Evolutionary conservation across 2,113 vertebrate genomes (phyloP).

Genomic region (Theristicus caerulescens): DNA sequence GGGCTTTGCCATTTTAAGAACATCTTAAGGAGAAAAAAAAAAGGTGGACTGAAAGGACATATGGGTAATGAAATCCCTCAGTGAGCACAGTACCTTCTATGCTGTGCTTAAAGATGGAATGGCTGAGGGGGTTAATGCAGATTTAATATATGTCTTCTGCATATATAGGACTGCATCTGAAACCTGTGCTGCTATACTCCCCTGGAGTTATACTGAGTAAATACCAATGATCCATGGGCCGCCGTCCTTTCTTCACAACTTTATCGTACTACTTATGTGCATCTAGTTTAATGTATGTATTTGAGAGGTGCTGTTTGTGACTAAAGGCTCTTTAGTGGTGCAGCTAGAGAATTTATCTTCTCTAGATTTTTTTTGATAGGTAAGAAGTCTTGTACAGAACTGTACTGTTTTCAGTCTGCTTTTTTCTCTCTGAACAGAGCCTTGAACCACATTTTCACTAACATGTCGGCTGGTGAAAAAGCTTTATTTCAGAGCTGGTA

Average conservation of each 20-base stretch:
- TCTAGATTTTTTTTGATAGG: not conserved
- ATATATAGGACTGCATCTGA: not conserved
- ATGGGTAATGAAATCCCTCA: not conserved
- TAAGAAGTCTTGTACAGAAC: accelerated
- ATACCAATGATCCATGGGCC: not conserved
- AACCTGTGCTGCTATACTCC: not conserved
- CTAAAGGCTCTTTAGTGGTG: not conserved
- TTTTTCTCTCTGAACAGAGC: not conserved
- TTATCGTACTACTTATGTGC: not conserved
- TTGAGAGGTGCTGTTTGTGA: not conserved
- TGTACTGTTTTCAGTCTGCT: not conserved
- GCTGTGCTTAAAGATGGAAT: not conserved
- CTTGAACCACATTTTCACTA: not conserved
- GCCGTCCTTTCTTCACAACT: not conserved
- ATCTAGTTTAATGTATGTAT: accelerated
- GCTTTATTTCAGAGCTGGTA: not conserved
- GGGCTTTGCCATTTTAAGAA: not conserved
- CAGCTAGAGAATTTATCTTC: not conserved
- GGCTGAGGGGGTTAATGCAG: not conserved
- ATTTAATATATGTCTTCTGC: not conserved
- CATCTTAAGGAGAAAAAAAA: not conserved
- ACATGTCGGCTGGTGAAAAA: not conserved
- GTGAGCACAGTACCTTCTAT: not conserved
- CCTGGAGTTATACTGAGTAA: not conserved
- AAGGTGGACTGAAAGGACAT: not conserved